Base-by-base conservation (phyloP, 2,888 invertebrate species). In the Sminthurinus aureus region DNA sequence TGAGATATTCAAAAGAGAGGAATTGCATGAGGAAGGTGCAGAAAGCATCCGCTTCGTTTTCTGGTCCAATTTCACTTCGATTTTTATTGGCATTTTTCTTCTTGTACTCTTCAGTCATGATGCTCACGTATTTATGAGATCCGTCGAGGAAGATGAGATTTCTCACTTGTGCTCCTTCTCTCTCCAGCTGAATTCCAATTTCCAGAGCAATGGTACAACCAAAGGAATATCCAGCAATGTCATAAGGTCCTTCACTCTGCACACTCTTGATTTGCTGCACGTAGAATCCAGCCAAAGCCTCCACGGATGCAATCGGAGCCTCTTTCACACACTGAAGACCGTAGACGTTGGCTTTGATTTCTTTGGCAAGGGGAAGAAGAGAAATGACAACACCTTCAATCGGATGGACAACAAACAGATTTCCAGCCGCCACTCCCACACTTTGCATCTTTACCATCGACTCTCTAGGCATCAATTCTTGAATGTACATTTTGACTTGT, bases 191-290 rank as follows among this genome's bases (percentile, higher is more conserved):
- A 58, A 95, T 91, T 50, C 96, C 96, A 94, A 99, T 98, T 92
- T 98, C 98, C 90, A 97, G 96, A 22, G 97, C 98, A 64, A 99
- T 95, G 88, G 95, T 94, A 71, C 97, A 96, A 85, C 99, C 99
- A 91, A 96, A 98, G 0, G 98, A 99, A 91, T 99, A 99, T 0
- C 98, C 99, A 74, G 96, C 93, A 86, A 99, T 91, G 79, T 94
- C 93, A 92, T 96, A 98, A 3, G 98, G 97, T 85, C 97, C 96
- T 84, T 92, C 91, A 12, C 94, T 93, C 91, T 97, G 96, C 76
- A 95, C 91, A 81, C 92, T 92, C 90, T 94, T 94, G 89, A 98
- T 93, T 90, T 95, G 93, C 90, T 92, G 88, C 50, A 95, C 91
- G 91, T 95, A 95, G 91, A 92, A 94, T 73, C 91, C 90, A 6